Conservation (phyloP, 2,797 vertebrate species). For the Poeciliopsis gracilis region DNA sequence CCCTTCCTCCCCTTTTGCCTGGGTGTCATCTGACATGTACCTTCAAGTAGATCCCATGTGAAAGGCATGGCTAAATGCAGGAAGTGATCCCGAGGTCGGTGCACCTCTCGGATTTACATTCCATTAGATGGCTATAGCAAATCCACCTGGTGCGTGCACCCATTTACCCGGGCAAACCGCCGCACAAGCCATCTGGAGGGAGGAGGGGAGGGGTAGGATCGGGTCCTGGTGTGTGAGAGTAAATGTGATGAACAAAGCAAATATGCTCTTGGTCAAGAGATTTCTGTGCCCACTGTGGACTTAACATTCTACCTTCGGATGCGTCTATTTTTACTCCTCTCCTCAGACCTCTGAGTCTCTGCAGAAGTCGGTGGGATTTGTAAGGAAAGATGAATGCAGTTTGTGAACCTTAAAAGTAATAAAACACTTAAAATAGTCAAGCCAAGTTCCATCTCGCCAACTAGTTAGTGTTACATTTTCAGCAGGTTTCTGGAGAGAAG, state of each 20-base stretch:
- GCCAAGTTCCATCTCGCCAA: not conserved
- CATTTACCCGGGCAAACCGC: slow-evolving; percentile 55
- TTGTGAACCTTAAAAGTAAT: slow-evolving; percentile 32
- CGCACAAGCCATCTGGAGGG: slow-evolving; percentile 62
- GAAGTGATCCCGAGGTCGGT: slow-evolving; percentile 49
- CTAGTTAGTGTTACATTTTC: not conserved
- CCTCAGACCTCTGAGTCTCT: slow-evolving; percentile 47
- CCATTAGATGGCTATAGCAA: slow-evolving; percentile 75
- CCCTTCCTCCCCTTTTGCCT: slow-evolving; percentile 25
- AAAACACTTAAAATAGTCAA: not conserved
- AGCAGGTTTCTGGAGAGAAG: not conserved
- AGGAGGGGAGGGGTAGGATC: slow-evolving; percentile 57
- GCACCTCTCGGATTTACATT: slow-evolving; percentile 71
- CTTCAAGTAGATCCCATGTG: slow-evolving; percentile 55
- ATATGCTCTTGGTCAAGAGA: slow-evolving; percentile 41
- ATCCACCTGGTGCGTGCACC: slow-evolving; percentile 70
- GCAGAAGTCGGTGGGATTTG: slow-evolving; percentile 55
- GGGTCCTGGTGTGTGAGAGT: slow-evolving; percentile 54
- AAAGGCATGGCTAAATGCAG: slow-evolving; percentile 59
- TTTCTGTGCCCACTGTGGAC: slow-evolving; percentile 30
- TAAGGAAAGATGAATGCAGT: slow-evolving; percentile 50
- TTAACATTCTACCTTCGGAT: slow-evolving; percentile 42
- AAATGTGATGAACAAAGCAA: slow-evolving; percentile 59
- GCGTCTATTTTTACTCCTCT: slow-evolving; percentile 61
- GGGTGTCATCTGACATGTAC: slow-evolving; percentile 63